Percentiles rank a stretch among this genome's conserved stretches.
Conservation (phyloP, 2,888 invertebrate genomes). For the Anagyrus pseudococci region DNA sequence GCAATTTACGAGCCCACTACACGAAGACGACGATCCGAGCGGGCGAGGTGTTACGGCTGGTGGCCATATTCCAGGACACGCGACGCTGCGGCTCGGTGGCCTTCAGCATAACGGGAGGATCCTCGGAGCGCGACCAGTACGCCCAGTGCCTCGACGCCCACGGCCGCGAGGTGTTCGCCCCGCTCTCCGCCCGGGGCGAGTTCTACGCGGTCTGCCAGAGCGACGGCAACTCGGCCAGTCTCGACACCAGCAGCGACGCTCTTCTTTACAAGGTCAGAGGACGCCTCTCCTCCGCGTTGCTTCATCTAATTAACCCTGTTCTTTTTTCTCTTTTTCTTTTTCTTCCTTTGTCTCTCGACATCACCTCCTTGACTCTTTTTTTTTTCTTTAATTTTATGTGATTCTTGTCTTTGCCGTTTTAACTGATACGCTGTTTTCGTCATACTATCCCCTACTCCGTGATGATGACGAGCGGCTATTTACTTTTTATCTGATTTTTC, state of each 20-base stretch:
- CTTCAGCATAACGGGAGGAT: constrained; percentile 57
- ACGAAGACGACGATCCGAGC: constrained; percentile 63
- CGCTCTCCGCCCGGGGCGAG: constrained; percentile 64
- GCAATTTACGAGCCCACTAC: constrained; percentile 61
- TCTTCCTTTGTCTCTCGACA: too few species aligned
- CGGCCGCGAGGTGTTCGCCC: constrained; percentile 63
- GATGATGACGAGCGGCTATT: too few species aligned
- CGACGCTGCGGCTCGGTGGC: constrained; percentile 56
- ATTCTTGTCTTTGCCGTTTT: too few species aligned
- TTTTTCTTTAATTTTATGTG: too few species aligned
- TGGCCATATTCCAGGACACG: constrained; percentile 66
- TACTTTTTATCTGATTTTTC: too few species aligned
- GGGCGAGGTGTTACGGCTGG: constrained; percentile 64
- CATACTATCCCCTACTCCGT: too few species aligned
- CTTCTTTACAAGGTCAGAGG: constrained; percentile 59
- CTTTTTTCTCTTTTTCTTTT: too few species aligned
- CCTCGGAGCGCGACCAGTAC: constrained; percentile 61
- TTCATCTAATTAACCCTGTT: not conserved
- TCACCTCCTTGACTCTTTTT: too few species aligned
- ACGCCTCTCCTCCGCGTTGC: too few species aligned
- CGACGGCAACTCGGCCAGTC: constrained; percentile 56
- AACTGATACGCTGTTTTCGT: too few species aligned
- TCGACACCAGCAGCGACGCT: constrained; percentile 53
- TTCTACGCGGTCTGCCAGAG: constrained; percentile 64
- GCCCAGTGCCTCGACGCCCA: constrained; percentile 64